Conservation (phyloP, 2,113 vertebrate species). For the Spea multiplicata region DNA sequence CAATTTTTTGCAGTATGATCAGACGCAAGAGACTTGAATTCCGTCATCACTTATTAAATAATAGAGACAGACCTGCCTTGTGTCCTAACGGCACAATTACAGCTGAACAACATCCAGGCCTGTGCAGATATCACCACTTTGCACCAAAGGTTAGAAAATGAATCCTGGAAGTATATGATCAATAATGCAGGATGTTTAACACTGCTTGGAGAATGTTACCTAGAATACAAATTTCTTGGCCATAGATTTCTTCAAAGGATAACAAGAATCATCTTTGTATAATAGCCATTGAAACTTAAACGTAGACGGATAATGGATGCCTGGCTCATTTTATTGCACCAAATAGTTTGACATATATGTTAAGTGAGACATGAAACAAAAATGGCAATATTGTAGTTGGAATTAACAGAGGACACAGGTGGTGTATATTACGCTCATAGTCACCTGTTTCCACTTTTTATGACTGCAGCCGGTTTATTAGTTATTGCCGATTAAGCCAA, state of each 20-base stretch:
- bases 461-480: too few relatives aligned
- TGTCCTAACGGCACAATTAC: constrained; percentile 15
- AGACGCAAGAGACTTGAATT: constrained; percentile 32
- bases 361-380: too few relatives aligned
- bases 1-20: constrained; percentile 11
- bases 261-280: not conserved
- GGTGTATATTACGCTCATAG: too few relatives aligned
- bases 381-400: too few relatives aligned
- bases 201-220: not conserved
- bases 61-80: constrained; percentile 19
- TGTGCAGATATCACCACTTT: constrained; percentile 19
- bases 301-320: too few relatives aligned
- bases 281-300: too few relatives aligned
- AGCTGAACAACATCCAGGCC: constrained; percentile 32
- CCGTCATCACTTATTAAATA: constrained; percentile 41
- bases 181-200: constrained; percentile 16
- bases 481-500: too few relatives aligned
- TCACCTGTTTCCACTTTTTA: too few relatives aligned
- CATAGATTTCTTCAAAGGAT: not conserved
- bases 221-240: not conserved
- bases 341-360: too few relatives aligned
- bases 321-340: too few relatives aligned
- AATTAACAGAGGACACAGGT: too few relatives aligned
- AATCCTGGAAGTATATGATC: constrained; percentile 5
- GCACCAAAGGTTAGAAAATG: not conserved